Conservation (phyloP, 2,888 invertebrate genomes). For the Tolmerus cingulatus region DNA sequence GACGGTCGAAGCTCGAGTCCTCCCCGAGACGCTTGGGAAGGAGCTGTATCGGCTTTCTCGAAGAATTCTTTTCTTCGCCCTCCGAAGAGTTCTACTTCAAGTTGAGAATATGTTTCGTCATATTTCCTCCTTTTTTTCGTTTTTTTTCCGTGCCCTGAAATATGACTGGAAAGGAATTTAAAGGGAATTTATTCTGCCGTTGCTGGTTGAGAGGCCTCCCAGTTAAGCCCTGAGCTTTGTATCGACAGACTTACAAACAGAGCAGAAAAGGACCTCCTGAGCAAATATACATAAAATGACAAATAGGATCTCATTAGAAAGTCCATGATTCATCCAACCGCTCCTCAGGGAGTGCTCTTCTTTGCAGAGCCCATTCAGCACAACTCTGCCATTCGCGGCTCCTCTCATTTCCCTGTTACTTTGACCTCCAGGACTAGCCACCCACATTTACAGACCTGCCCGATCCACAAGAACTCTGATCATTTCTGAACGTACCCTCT, state of each 20-base stretch:
- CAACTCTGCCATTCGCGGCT: not conserved
- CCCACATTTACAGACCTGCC: not conserved
- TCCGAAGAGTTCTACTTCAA: not conserved
- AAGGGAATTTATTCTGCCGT: slow-evolving; percentile 13
- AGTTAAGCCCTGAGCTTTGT: slow-evolving; percentile 7
- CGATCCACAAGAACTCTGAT: not conserved
- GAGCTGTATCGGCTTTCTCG: not conserved
- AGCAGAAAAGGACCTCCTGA: not conserved
- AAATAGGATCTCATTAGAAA: slow-evolving; percentile 7
- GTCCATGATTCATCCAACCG: not conserved
- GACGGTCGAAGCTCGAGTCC: not conserved
- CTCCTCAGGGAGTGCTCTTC: not conserved
- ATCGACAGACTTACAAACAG: not conserved
- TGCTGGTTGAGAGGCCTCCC: not conserved
- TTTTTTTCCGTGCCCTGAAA: not conserved
- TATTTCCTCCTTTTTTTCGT: not conserved
- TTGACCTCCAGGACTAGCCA: not conserved
- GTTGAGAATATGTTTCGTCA: not conserved
- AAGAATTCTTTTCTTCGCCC: not conserved
- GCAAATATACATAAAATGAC: not conserved
- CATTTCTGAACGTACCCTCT: not conserved
- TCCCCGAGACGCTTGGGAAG: not conserved
- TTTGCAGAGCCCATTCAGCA: not conserved
- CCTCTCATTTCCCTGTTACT: not conserved
- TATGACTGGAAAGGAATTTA: not conserved